These are phyloP conservation scores for Phenacoccus solenopsis DNA, from an alignment of 1,140 invertebrate species.

Conservation along the genomic window DNA sequence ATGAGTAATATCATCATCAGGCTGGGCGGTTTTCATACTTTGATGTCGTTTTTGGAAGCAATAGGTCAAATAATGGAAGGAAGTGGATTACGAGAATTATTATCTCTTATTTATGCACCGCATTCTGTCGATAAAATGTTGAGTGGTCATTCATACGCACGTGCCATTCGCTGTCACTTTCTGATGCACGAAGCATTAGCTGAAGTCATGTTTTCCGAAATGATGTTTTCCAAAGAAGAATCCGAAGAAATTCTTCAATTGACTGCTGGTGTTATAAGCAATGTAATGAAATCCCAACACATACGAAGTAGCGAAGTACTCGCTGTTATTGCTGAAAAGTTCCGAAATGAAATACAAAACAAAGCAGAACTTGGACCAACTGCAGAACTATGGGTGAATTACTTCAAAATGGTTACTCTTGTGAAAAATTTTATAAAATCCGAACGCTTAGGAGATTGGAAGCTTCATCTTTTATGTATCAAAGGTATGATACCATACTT, in stretches of 20 bases:
- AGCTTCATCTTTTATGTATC: constrained; percentile 30
- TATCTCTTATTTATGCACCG: not conserved
- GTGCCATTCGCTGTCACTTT: not conserved
- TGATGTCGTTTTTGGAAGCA: constrained; percentile 12
- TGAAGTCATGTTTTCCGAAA: too few relatives aligned
- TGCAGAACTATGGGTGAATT: too few relatives aligned
- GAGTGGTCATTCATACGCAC: not conserved
- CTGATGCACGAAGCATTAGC: not conserved
- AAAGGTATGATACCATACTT: constrained; percentile 34
- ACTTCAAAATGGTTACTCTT: constrained; percentile 34
- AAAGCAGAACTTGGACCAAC: too few relatives aligned
- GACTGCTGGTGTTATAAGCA: too few relatives aligned
- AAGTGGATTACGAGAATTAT: constrained; percentile 4
- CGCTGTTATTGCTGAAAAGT: too few relatives aligned
- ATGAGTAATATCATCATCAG: not conserved
- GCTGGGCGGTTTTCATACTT: constrained; percentile 19
- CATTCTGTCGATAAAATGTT: constrained; percentile 8
- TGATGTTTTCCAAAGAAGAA: too few relatives aligned
- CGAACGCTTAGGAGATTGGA: constrained; percentile 31
- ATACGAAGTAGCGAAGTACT: too few relatives aligned
- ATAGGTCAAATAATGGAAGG: constrained; percentile 10
- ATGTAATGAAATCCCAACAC: too few relatives aligned
- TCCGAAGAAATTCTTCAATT: too few relatives aligned
- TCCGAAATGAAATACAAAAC: too few relatives aligned
- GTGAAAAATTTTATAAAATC: constrained; percentile 33